phyloP scores from a whole-genome alignment of 1,140 invertebrate genomes.

The Bombus consobrinus region DNA sequence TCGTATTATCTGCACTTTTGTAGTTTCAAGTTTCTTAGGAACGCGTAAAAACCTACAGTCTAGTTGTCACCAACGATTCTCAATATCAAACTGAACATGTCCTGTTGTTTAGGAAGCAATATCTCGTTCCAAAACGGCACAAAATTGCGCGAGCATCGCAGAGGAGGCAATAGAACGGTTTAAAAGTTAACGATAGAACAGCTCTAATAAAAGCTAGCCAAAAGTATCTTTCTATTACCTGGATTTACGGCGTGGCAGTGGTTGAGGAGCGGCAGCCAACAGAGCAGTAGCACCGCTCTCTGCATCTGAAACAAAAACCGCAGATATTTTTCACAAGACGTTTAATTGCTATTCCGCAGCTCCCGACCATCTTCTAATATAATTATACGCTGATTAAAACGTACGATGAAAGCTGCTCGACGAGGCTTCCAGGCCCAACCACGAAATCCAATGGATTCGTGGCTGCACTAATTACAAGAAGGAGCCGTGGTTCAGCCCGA shows the following conservation, averaged over 20 bases:
- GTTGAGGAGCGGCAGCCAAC: slow-evolving; percentile 81
- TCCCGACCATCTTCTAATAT: slow-evolving; percentile 22
- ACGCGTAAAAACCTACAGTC: not conserved
- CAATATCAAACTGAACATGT: not conserved
- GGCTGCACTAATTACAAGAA: slow-evolving; percentile 24
- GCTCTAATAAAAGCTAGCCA: not conserved
- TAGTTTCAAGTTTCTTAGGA: too few species aligned
- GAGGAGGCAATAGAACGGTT: not conserved
- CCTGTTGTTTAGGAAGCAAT: not conserved
- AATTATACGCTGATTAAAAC: slow-evolving; percentile 42
- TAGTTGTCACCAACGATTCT: not conserved
- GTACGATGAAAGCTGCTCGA: not conserved
- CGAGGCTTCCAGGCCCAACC: too few species aligned
- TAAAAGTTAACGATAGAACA: not conserved
- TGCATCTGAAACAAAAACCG: slow-evolving; percentile 78
- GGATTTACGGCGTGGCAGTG: slow-evolving; percentile 82
- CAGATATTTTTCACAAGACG: slow-evolving; percentile 12
- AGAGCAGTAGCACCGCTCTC: slow-evolving; percentile 81
- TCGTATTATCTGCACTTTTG: too few species aligned
- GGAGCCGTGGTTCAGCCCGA: not conserved
- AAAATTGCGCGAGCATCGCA: not conserved
- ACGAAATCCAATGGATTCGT: slow-evolving; percentile 19
- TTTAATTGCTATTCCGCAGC: slow-evolving; percentile 36
- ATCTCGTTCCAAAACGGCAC: not conserved
- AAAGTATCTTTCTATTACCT: slow-evolving; percentile 70